Conservation (phyloP, 2,888 invertebrate genomes). For the Calliphora vomitoria region DNA sequence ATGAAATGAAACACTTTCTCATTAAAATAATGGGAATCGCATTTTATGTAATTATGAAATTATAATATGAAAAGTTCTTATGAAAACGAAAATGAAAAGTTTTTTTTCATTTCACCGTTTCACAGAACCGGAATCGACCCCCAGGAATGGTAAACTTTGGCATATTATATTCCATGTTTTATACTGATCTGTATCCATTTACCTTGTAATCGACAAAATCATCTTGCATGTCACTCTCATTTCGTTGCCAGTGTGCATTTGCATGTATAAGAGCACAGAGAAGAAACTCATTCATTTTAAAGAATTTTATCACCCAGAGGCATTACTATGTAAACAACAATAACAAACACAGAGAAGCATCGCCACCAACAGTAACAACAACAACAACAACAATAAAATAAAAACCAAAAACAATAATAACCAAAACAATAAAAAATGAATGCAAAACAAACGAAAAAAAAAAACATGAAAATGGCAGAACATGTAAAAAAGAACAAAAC, state of each 20-base stretch:
- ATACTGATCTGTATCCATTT: no score
- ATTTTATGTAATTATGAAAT: no score
- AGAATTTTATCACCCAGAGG: slow-evolving; percentile 71
- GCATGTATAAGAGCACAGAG: neutral
- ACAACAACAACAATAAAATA: slow-evolving; percentile 54
- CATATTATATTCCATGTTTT: no score
- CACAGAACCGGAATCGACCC: no score
- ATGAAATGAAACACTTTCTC: no score
- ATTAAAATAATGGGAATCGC: no score
- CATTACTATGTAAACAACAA: slow-evolving; percentile 65
- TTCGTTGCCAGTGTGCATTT: slow-evolving; percentile 24
- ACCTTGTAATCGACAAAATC: no score
- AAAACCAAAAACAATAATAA: slow-evolving; percentile 67
- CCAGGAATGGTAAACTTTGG: no score
- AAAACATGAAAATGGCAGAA: neutral
- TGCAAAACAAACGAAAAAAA: slow-evolving; percentile 36
- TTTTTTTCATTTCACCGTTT: no score
- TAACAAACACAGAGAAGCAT: slow-evolving; percentile 37
- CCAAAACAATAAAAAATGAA: slow-evolving; percentile 64
- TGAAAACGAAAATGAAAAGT: no score
- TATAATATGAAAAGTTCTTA: no score
- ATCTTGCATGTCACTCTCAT: neutral
- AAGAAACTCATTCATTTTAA: slow-evolving; percentile 59
- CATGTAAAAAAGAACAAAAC: slow-evolving; percentile 15
- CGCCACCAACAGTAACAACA: slow-evolving; percentile 38